A percentile compares a stretch with the other conserved stretches of the same genome.
Evolutionary conservation across 2,113 vertebrate genomes (phyloP).

Genomic region (Apteryx owenii): DNA sequence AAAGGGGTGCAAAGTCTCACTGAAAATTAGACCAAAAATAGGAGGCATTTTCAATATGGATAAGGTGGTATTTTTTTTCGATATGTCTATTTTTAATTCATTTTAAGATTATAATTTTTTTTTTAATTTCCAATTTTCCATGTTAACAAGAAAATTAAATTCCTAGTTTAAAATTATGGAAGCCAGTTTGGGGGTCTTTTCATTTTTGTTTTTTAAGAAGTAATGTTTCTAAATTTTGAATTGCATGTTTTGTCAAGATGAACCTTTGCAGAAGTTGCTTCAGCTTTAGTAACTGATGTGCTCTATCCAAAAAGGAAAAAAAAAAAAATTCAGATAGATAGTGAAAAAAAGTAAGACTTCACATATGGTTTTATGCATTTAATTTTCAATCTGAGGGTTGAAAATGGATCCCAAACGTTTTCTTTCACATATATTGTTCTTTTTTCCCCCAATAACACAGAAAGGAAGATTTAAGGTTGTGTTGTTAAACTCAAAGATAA

Average conservation of each 20-base stretch:
- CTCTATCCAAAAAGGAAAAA: neutral
- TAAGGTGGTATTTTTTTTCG: neutral
- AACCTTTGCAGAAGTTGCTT: neutral
- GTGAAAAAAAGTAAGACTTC: neutral
- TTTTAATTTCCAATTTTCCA: neutral
- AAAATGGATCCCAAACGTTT: neutral
- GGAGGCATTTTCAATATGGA: neutral
- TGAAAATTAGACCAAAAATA: neutral
- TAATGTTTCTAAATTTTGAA: neutral
- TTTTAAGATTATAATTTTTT: neutral
- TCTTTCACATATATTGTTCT: neutral
- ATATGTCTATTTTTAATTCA: neutral
- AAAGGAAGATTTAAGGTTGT: neutral
- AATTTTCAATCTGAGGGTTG: neutral
- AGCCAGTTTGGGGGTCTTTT: fast-evolving
- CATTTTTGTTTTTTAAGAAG: neutral
- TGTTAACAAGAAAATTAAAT: neutral
- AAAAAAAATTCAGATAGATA: neutral
- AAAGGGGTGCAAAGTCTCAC: neutral
- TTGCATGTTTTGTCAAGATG: neutral
- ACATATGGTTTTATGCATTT: neutral
- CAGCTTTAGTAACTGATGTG: neutral
- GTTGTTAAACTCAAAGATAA: neutral
- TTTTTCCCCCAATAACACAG: neutral
- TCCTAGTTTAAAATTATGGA: neutral